A percentile compares a stretch with the other conserved stretches of the same genome.
Conservation (phyloP, 2,888 invertebrate genomes). For the Drosophila hamatofila region DNA sequence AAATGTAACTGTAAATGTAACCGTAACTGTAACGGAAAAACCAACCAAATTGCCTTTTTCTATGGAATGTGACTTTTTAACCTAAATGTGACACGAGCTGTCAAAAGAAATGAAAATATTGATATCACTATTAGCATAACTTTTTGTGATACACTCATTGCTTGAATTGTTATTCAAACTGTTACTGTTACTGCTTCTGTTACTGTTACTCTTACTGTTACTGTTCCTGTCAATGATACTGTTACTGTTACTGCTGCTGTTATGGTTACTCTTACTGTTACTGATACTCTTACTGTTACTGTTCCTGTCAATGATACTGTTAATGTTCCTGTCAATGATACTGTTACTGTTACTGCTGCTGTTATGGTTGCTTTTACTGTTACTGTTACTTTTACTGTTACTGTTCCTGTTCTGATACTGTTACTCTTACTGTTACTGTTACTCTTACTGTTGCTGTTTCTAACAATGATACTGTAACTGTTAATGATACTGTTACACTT, state of each 20-base stretch:
- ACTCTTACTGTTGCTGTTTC: neutral
- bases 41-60: neutral
- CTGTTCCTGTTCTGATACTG: neutral
- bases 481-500: neutral
- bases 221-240: neutral
- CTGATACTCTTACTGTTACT: neutral
- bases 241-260: neutral
- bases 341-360: neutral
- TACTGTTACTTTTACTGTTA: neutral
- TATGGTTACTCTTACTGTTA: neutral
- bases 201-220: neutral
- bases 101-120: neutral
- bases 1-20: conserved; percentile 1
- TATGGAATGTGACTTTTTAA: neutral
- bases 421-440: neutral
- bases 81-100: neutral
- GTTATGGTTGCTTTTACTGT: neutral
- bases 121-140: no score
- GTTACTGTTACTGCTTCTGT: neutral
- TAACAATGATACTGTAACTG: neutral
- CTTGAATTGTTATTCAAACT: neutral
- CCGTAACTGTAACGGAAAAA: no score
- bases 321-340: neutral
- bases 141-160: neutral
- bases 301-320: neutral